A percentile compares a stretch with the other conserved stretches of the same genome.
Evolutionary conservation across 2,888 invertebrate species (phyloP).

Genomic region (Ochlodes sylvanus): DNA sequence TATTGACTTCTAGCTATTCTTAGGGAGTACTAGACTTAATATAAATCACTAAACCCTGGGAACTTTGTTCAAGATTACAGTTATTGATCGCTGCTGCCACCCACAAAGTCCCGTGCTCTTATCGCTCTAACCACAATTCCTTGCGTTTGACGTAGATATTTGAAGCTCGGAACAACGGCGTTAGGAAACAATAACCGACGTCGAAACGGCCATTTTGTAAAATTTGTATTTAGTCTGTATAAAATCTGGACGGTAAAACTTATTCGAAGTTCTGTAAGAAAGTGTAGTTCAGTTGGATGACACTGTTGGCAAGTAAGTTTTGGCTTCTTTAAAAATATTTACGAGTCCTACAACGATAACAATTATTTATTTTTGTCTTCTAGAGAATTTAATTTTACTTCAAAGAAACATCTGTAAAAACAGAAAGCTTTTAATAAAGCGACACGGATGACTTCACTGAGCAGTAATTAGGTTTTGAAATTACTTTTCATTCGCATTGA

Average conservation of each 20-base stretch:
- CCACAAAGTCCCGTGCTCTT: conserved; percentile 22
- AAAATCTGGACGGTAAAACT: neutral
- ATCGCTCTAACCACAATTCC: conserved; percentile 53
- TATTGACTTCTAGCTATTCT: conserved; percentile 27
- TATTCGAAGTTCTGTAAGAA: neutral
- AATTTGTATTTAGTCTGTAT: neutral
- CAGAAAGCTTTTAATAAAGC: neutral
- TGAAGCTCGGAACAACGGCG: conserved; percentile 20
- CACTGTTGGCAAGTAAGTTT: too few relatives aligned
- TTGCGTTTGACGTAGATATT: conserved; percentile 56
- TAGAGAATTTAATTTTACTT: neutral
- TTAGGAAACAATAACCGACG: neutral
- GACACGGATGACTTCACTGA: neutral
- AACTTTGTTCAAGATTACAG: conserved; percentile 37
- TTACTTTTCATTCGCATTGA: neutral
- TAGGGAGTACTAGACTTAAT: conserved; percentile 26
- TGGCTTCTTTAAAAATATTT: too few relatives aligned
- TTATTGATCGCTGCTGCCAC: conserved; percentile 33
- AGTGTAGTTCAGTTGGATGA: too few relatives aligned
- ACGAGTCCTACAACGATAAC: too few relatives aligned
- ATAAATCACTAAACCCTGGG: conserved; percentile 30
- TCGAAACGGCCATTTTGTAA: conserved; percentile 1
- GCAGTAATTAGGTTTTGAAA: neutral
- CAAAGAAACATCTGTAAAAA: neutral
- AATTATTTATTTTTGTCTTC: too few relatives aligned